A percentile compares a stretch with the other conserved stretches of the same genome.
phyloP scores from a whole-genome alignment of 2,888 invertebrate genomes.

The Acronicta alni region DNA sequence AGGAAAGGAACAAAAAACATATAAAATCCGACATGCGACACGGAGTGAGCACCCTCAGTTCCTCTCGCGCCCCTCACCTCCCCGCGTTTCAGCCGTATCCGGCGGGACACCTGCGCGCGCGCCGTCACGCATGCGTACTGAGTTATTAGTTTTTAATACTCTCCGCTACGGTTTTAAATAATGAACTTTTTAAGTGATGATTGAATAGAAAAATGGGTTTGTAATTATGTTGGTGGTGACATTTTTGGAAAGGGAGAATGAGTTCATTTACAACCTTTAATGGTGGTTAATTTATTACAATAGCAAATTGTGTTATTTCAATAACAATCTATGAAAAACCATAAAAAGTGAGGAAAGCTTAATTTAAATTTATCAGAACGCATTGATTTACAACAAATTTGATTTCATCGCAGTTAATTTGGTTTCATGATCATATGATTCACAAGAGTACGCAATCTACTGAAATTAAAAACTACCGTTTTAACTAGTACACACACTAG shows the following conservation, averaged over 20 bases:
- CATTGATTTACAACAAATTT: too few relatives aligned
- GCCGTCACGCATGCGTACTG: constrained; percentile 67
- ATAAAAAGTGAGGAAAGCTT: neutral
- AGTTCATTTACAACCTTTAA: neutral
- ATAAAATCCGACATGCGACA: constrained; percentile 58
- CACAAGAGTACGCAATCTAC: too few relatives aligned
- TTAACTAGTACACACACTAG: too few relatives aligned
- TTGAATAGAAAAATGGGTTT: constrained; percentile 70
- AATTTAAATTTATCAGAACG: too few relatives aligned
- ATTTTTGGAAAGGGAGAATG: constrained; percentile 19
- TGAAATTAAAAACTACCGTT: too few relatives aligned
- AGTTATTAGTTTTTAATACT: constrained; percentile 85
- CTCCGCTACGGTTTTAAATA: constrained; percentile 73
- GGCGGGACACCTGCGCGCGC: constrained; percentile 85
- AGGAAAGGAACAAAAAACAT: constrained; percentile 54
- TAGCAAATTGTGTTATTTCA: neutral
- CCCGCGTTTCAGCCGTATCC: constrained; percentile 81
- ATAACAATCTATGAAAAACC: neutral
- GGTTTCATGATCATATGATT: too few relatives aligned
- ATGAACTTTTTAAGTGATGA: constrained; percentile 81
- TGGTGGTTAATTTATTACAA: neutral
- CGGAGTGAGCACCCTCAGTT: constrained; percentile 68
- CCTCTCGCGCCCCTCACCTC: constrained; percentile 44
- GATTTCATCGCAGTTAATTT: too few relatives aligned
- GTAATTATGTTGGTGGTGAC: constrained; percentile 44